Base-by-base conservation (phyloP, 53 echinoderm and acorn worm genomes). In the Hippasteria phrygiana region DNA sequence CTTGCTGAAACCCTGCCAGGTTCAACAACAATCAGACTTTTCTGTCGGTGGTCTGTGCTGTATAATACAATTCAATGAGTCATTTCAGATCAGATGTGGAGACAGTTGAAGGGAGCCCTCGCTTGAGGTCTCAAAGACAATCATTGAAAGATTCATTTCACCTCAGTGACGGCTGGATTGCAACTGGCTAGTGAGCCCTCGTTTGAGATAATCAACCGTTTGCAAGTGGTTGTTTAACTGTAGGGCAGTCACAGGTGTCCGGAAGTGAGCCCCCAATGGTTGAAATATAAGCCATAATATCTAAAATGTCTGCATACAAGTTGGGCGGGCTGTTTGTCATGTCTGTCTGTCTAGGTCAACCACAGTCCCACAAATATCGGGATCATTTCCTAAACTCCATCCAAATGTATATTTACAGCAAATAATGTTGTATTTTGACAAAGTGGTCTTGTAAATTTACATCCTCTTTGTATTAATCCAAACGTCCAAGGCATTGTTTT, bases 101-200 rank as follows among this genome's bases (percentile, higher is more conserved):
- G n/a, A n/a, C n/a, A n/a, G n/a, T 74, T 41, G 38, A 56, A 62
- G 79, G 71, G 85, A 69, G 85, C 85, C 85, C 85, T 85, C 85
- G 33, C 78, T 56, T 56, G 71, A 35, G 10, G 48, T 28, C 31
- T 35, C 4, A 11, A 50, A 50, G 34, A 10, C 37, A 70, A 34
- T 9, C 70, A 50, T 51, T 1, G 20, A 16, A 20, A 6, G 18
- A 20, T 0, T 0, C 4, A 22, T 12, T 3, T 29, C 69, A 17
- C 33, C 20, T 8, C 2, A 11, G 6, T 35, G 14, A 43, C 73
- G n/a, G 73, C 73, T 20, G 18, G 43, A 67, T 3, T 35, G 69
- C 33, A 35, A 33, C 34, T 10, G 5, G 37, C 13, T 18, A 37
- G 71, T 85, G 85, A 85, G 85, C 85, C 85, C 85, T 85, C 85